These are phyloP conservation scores for Chromobotia macracanthus DNA, from an alignment of 2,797 vertebrate species.

Conservation along the genomic window DNA sequence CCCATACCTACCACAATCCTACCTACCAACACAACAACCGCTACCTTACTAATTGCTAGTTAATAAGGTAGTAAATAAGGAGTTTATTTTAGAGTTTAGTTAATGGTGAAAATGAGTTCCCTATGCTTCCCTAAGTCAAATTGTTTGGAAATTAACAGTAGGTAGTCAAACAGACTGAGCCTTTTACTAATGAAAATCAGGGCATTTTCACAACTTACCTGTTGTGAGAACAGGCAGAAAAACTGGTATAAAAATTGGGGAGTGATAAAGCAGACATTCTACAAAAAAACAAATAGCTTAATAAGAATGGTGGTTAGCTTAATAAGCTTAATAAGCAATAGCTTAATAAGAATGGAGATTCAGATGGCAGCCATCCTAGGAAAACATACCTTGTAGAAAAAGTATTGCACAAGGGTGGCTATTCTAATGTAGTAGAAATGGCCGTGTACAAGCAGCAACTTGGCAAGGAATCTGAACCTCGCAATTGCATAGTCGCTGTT, in stretches of 20 bases:
- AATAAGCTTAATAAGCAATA: too few species aligned
- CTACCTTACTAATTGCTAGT: too few species aligned
- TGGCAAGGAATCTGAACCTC: slow-evolving; percentile 95
- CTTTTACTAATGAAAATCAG: too few species aligned
- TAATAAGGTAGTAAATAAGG: too few species aligned
- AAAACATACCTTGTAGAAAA: slow-evolving; percentile 97
- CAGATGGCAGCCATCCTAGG: not conserved
- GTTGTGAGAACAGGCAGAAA: slow-evolving; percentile 99
- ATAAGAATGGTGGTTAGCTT: slow-evolving; percentile 58
- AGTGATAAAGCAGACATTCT: slow-evolving; percentile 99
- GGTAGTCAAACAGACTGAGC: too few species aligned
- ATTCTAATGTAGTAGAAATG: slow-evolving; percentile 99
- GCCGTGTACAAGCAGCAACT: slow-evolving; percentile 96
- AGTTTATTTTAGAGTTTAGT: too few species aligned
- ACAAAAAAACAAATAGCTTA: slow-evolving; percentile 68
- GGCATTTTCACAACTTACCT: too few species aligned
- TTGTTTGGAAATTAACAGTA: too few species aligned
- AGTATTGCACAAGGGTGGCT: slow-evolving; percentile 99
- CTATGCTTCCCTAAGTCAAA: too few species aligned
- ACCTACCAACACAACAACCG: too few species aligned
- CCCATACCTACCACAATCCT: too few species aligned
- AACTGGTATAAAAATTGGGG: slow-evolving; percentile 99
- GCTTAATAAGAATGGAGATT: slow-evolving; percentile 52
- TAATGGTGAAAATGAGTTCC: too few species aligned
- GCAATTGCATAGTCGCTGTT: slow-evolving; percentile 99